Base-by-base conservation (phyloP, 2,113 vertebrate genomes). In the Labrus mixtus region DNA sequence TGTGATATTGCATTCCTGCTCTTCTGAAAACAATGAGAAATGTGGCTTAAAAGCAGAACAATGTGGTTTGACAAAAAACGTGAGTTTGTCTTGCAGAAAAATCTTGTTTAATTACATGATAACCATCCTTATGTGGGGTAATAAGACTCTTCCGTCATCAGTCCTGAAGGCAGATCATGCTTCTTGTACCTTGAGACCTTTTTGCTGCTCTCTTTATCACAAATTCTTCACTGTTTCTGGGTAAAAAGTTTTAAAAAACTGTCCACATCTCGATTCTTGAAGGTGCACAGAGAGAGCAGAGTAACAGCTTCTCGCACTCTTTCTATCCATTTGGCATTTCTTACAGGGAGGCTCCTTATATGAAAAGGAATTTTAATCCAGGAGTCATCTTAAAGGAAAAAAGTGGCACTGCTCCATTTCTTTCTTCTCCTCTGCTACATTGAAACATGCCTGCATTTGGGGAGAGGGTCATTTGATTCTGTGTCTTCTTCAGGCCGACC, bases 51-150 rank as follows among this genome's bases (percentile, higher is more conserved):
- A 53, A 58, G 65, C 36, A 46, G 15, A 72, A 58, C 33, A 53
- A 25, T 78, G 62, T 33, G 33, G 20, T 51, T 39, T 56, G 37
- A 79, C n/a, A 62, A 57, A 12, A 62, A 11, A 25, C n/a, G 6
- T 1, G 22, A 68, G 23, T 68, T 81, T 60, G 36, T 82, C 60
- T 71, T 61, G 45, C 16, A 81, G 55, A 46, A 73, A 80, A 82
- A 43, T 16, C 29, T 8, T 43, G 23, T 54, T 45, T 15, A 4
- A 10, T 45, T 13, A 45, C 13, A 4, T 45, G 43, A 70, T 19
- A 63, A 53, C 39, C 8, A 57, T 70, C 48, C 11, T 19, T 43
- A 37, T 80, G 51, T 51, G 36, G 20, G 29, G 55, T 37, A 53
- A 50, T 29, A 20, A 3, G 9, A 56, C 29, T 59, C 39, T 36